phyloP scores from a whole-genome alignment of 2,888 invertebrate species.

The Sinopyrophorus schimmeli region DNA sequence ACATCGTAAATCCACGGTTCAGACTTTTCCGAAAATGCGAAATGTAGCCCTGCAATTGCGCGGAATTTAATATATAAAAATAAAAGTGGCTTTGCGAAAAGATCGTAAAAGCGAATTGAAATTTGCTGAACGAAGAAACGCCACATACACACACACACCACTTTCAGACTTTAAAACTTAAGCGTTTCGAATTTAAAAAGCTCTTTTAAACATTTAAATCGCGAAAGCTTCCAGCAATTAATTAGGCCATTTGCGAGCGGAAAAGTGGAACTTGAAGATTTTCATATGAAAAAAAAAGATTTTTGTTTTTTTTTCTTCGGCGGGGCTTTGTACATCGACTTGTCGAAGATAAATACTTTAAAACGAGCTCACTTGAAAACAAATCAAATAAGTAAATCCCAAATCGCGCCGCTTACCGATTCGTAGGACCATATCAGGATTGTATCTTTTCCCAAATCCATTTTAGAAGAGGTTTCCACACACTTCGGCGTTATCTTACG shows the following conservation, averaged over 20 bases:
- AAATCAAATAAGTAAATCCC: conserved; percentile 11
- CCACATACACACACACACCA: no score
- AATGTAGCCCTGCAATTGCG: conserved; percentile 27
- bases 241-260: no score
- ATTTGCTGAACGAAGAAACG: conserved; percentile 23
- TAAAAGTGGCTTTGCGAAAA: conserved; percentile 29
- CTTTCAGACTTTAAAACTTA: no score
- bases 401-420: conserved; percentile 11
- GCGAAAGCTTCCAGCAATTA: no score
- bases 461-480: conserved; percentile 19
- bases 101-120: conserved; percentile 28
- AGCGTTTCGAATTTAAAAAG: no score
- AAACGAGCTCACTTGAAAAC: conserved; percentile 10
- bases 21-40: conserved; percentile 24
- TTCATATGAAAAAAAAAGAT: no score
- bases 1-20: conserved; percentile 29
- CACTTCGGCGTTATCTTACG: conserved; percentile 17
- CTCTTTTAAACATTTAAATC: no score
- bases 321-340: no score
- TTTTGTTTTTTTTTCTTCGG: no score
- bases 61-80: conserved; percentile 31
- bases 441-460: conserved; percentile 21
- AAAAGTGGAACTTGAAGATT: no score
- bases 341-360: conserved; percentile 19
- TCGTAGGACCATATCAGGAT: conserved; percentile 12